These are phyloP conservation scores for Amblyjoppa fuscipennis DNA, from an alignment of 2,888 invertebrate genomes.

Conservation along the genomic window DNA sequence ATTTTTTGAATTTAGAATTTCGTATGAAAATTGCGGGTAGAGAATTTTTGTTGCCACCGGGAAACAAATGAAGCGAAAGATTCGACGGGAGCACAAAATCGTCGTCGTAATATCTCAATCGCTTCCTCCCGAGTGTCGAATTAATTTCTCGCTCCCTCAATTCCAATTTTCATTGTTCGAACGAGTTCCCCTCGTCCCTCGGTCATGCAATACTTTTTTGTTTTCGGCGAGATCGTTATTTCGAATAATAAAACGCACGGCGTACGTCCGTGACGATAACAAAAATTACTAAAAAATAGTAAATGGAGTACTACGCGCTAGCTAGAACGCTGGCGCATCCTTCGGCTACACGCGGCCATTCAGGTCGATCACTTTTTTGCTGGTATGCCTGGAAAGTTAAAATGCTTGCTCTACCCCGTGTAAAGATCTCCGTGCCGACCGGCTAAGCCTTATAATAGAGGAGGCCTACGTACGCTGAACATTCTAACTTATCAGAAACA, in stretches of 20 bases:
- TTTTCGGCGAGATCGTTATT: conserved; percentile 2
- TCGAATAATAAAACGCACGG: neutral
- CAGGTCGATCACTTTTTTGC: conserved; percentile 82
- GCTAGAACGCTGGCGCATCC: conserved; percentile 39
- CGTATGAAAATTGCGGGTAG: neutral
- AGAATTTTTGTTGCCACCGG: neutral
- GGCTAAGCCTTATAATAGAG: conserved; percentile 64
- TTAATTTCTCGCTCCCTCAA: conserved; percentile 26
- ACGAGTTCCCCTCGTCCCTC: neutral
- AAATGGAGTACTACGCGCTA: conserved; percentile 26
- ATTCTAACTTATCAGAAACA: conserved; percentile 66
- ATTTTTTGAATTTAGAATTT: neutral
- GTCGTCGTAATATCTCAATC: conserved; percentile 24
- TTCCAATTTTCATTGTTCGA: conserved; percentile 15
- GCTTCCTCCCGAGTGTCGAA: conserved; percentile 4
- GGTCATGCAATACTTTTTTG: conserved; percentile 44
- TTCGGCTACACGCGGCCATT: conserved; percentile 79
- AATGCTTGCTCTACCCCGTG: conserved; percentile 74
- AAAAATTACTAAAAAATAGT: neutral
- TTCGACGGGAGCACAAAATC: conserved; percentile 36
- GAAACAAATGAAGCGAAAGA: neutral
- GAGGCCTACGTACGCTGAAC: conserved; percentile 59
- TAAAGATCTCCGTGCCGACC: conserved; percentile 43
- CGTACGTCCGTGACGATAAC: conserved; percentile 2
- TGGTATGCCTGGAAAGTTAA: conserved; percentile 83